Base-by-base conservation (phyloP, 2,888 invertebrate species). In the Rutpela maculata region DNA sequence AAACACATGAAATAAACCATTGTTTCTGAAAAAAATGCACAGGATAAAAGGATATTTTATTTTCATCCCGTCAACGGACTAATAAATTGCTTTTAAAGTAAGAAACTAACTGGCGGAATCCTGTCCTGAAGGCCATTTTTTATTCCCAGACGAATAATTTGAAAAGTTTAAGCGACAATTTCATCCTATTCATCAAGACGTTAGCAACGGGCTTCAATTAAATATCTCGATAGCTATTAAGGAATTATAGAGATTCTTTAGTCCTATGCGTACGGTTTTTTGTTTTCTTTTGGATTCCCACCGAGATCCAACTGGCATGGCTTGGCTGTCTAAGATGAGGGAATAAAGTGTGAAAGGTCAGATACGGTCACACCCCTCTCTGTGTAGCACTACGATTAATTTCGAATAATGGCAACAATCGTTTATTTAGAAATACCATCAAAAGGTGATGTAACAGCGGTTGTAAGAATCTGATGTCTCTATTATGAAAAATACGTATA, bases 101-200 rank as follows among this genome's bases (percentile, higher is more conserved):
- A 43, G 43, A n/a, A 65, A 18, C 17, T 43, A 15, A 38, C 35
- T 63, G 35, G 5, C 18, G 38, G n/a, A 38, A 63, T 63, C 35
- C 38, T 62, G n/a, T 17, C 63, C 43, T 19, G 65, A 65, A 65
- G 65, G 65, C 38, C 65, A 43, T 43, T 65, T 65, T 65, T 65
- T 60, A 15, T 50, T 19, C 43, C 22, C 15, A 43, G 19, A 31
- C 43, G 43, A 43, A 65, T 43, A 38, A 65, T 43, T 65, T 65
- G 43, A 65, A 31, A 65, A 65, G 65, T 65, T 65, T 19, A 22
- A 63, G 63, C 31, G 63, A 43, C 67, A 67, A 55, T 67, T 67
- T 67, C 55, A 26, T 67, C 38, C 56, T 56, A 67, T 56, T 67
- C 67, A 43, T 55, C 43, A 67, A 56, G 67, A 26, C 67, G 55